Percentiles rank a stretch among this genome's conserved stretches.
phyloP scores from a whole-genome alignment of 2,797 vertebrate genomes.

The Coregonus suidteri region DNA sequence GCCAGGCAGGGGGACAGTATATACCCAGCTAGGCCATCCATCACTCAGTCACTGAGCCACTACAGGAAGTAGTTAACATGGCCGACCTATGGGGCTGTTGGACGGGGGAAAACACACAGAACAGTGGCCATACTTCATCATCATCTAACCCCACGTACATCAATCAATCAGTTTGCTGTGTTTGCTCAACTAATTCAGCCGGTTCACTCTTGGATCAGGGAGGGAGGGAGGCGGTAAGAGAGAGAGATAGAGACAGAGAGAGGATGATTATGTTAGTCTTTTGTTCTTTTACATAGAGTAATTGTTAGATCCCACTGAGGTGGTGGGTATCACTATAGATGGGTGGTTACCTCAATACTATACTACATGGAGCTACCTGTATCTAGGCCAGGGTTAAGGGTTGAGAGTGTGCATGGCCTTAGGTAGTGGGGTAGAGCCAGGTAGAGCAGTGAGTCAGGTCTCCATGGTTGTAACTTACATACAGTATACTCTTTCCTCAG shows the following conservation, averaged over 20 bases:
- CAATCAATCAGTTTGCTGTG: constrained; percentile 43
- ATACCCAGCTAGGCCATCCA: constrained; percentile 56
- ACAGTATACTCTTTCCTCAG: background rate
- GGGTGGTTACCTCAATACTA: background rate
- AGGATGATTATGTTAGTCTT: background rate
- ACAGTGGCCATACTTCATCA: constrained; percentile 57
- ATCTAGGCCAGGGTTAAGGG: background rate
- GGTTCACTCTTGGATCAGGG: constrained; percentile 53
- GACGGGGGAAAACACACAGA: constrained; percentile 42
- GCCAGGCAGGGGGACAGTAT: constrained; percentile 56
- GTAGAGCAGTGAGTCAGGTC: background rate
- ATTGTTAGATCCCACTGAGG: background rate
- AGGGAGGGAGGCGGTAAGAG: background rate
- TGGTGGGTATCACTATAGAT: background rate
- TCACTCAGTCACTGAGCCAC: constrained; percentile 74
- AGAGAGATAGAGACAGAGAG: constrained; percentile 16
- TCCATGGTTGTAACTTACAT: background rate
- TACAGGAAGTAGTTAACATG: constrained; percentile 77
- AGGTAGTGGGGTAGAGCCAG: background rate
- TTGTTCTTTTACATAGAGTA: constrained; percentile 2
- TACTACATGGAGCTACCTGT: background rate
- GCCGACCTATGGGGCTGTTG: constrained; percentile 60
- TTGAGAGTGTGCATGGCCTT: background rate
- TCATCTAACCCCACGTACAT: constrained; percentile 6
- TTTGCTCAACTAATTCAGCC: constrained; percentile 47